These are phyloP conservation scores for Drosophila tsacasi DNA, from an alignment of 1,140 invertebrate genomes.

Conservation along the genomic window DNA sequence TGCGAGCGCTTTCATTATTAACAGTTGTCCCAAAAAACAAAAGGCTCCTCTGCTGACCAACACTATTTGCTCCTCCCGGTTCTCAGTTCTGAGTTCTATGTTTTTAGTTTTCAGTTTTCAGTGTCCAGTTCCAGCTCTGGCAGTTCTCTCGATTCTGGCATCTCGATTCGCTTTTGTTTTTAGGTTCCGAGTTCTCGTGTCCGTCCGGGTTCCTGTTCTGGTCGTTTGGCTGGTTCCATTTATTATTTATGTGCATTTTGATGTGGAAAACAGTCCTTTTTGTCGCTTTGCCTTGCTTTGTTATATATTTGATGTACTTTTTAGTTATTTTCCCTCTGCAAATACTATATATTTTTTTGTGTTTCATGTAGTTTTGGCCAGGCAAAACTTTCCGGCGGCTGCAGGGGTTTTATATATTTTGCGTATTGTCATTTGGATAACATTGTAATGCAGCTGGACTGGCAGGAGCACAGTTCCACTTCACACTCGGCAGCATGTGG, in stretches of 20 bases:
- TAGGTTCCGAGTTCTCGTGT: slow-evolving; percentile 36
- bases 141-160: slow-evolving; percentile 15
- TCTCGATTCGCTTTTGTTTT: slow-evolving; percentile 42
- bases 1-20: slow-evolving; percentile 69
- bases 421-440: slow-evolving; percentile 62
- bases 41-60: slow-evolving; percentile 46
- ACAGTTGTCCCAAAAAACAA: slow-evolving; percentile 63
- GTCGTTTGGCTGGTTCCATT: slow-evolving; percentile 65
- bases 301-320: slow-evolving; percentile 25
- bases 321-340: slow-evolving; percentile 20
- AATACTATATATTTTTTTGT: slow-evolving; percentile 21
- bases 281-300: slow-evolving; percentile 38
- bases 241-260: slow-evolving; percentile 84
- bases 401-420: slow-evolving; percentile 28
- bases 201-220: slow-evolving; percentile 58
- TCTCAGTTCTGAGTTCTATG: background rate
- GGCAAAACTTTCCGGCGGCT: slow-evolving; percentile 30
- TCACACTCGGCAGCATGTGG: slow-evolving; percentile 31
- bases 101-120: slow-evolving; percentile 1
- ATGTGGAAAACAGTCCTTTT: slow-evolving; percentile 73
- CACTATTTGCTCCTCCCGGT: slow-evolving; percentile 28
- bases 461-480: slow-evolving; percentile 34
- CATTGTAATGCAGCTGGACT: slow-evolving; percentile 55
- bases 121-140: background rate
- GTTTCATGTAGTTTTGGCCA: slow-evolving; percentile 43